Evolutionary conservation across 2,797 vertebrate genomes (phyloP).

Genomic region (Aplochiton taeniatus): DNA sequence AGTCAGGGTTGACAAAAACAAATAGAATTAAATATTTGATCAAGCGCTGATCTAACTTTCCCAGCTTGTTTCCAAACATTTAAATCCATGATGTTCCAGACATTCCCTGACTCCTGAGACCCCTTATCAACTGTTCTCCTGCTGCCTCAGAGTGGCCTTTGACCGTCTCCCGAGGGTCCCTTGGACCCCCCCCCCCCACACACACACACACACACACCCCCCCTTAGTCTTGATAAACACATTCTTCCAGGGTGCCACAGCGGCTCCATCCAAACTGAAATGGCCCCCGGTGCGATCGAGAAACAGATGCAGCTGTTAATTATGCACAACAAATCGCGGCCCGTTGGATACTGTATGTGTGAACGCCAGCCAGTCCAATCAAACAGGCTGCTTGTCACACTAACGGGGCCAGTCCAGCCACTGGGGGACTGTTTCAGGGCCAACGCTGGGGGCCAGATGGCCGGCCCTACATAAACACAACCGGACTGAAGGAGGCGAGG

Average conservation of each 20-base stretch:
- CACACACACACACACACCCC: too few relatives aligned
- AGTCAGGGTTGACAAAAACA: too few relatives aligned
- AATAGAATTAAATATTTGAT: too few relatives aligned
- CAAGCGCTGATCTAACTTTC: too few relatives aligned
- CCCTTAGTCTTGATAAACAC: slow-evolving; percentile 30
- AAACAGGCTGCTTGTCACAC: slow-evolving; percentile 60
- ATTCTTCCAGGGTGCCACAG: slow-evolving; percentile 38
- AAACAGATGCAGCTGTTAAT: slow-evolving; percentile 73
- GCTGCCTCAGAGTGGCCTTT: not conserved
- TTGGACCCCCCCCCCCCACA: not conserved
- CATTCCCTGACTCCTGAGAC: too few relatives aligned
- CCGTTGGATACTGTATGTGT: too few relatives aligned
- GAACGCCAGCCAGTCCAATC: slow-evolving; percentile 47
- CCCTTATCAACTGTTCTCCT: not conserved
- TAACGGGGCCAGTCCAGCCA: slow-evolving; percentile 60
- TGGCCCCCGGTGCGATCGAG: slow-evolving; percentile 49
- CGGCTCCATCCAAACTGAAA: slow-evolving; percentile 29
- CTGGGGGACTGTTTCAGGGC: slow-evolving; percentile 46
- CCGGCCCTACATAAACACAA: slow-evolving; percentile 34
- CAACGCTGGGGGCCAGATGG: slow-evolving; percentile 66
- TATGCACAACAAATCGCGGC: slow-evolving; percentile 68
- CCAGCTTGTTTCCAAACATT: too few relatives aligned
- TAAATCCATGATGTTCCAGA: too few relatives aligned
- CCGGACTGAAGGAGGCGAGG: slow-evolving; percentile 55
- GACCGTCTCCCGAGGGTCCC: not conserved